Conservation (phyloP, 2,888 invertebrate genomes). For the Machimus rusticus region DNA sequence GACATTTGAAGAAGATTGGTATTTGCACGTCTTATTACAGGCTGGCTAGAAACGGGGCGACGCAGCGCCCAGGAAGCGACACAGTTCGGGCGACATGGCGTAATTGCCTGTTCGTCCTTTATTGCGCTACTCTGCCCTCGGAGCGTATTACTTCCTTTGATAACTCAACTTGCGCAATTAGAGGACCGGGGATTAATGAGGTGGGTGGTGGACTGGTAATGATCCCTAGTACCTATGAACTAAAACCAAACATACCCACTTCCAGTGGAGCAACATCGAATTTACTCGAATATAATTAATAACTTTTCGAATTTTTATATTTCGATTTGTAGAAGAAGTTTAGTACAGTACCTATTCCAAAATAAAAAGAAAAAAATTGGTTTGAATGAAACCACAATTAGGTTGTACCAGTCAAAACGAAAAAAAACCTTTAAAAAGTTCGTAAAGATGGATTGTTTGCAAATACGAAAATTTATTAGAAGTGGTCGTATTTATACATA, state of each 20-base stretch:
- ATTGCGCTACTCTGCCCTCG: neutral
- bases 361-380: too few species aligned
- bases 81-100: neutral
- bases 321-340: neutral
- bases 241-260: neutral
- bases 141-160: neutral
- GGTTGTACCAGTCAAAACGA: too few species aligned
- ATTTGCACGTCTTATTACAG: slow-evolving; percentile 45
- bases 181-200: neutral
- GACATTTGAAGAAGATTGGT: slow-evolving; percentile 44
- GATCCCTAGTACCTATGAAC: neutral
- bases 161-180: neutral
- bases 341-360: too few species aligned
- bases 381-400: too few species aligned
- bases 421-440: too few species aligned
- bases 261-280: neutral
- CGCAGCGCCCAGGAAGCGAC: neutral
- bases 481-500: too few species aligned
- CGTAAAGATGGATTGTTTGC: too few species aligned
- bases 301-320: neutral
- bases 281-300: neutral
- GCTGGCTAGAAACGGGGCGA: neutral
- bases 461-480: too few species aligned
- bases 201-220: neutral
- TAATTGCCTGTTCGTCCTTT: neutral